Evolutionary conservation across 92 coral and sea anemone genomes (phyloP).

Genomic region (Zoanthus sociatus): DNA sequence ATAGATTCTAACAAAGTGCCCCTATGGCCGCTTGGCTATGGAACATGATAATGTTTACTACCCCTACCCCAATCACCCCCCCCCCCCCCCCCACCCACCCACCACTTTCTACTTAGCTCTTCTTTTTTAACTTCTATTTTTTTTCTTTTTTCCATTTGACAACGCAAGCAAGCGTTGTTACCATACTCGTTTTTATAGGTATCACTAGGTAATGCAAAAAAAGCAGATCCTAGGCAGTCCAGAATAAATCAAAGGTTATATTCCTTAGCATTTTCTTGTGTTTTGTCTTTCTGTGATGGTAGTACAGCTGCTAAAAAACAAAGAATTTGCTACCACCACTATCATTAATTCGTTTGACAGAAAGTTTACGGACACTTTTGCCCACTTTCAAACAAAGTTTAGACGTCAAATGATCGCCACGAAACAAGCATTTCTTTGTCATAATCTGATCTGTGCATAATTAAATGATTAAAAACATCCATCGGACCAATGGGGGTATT

Average conservation of each 20-base stretch:
- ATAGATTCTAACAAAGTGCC: too few relatives aligned
- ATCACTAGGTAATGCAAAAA: slow-evolving; percentile 81
- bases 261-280: slow-evolving; percentile 69
- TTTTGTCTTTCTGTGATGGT: slow-evolving; percentile 75
- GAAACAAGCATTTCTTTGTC: slow-evolving; percentile 73
- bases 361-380: slow-evolving; percentile 63
- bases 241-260: slow-evolving; percentile 72
- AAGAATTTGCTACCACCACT: slow-evolving; percentile 58
- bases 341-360: slow-evolving; percentile 55
- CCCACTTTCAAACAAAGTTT: slow-evolving; percentile 62
- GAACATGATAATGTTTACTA: too few relatives aligned
- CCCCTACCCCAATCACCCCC: too few relatives aligned
- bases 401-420: slow-evolving; percentile 75
- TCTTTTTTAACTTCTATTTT: too few relatives aligned
- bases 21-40: too few relatives aligned
- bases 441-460: slow-evolving; percentile 71
- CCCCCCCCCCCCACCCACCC: too few relatives aligned
- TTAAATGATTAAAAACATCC: slow-evolving; percentile 76
- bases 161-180: too few relatives aligned
- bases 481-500: slow-evolving; percentile 75
- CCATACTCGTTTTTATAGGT: too few relatives aligned
- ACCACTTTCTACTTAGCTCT: too few relatives aligned
- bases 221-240: slow-evolving; percentile 53
- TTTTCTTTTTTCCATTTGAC: too few relatives aligned
- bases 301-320: slow-evolving; percentile 72